Evolutionary conservation across 2,888 invertebrate species (phyloP), one percentile per base, ranked within the genome.

Genomic region (Sceliomorpha sp.): DNA sequence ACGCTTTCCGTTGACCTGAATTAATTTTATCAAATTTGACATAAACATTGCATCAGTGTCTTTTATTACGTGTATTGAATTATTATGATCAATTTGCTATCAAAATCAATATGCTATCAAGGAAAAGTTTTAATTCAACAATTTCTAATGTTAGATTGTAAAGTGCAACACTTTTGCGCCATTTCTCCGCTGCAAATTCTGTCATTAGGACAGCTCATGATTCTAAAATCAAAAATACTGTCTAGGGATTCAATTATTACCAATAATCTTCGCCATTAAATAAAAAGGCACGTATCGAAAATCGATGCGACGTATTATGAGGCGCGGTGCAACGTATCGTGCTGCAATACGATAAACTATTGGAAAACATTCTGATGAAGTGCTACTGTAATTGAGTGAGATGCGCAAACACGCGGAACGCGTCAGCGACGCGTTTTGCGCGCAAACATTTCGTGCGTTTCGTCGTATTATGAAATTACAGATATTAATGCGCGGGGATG

Each of bases 401-500:
- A 44, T 32, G 40, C 45, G 42, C 44, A 45, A 51, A 60, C 37
- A 44, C 32, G 26, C 29, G 17, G 13, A 12, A 39, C 8, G 10
- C 26, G 17, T 39, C 9, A 7, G 14, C 31, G 26, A 7, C 20
- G 44, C 45, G n/a, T 20, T 32, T 47, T 24, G 31, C 7, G 45
- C 27, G 31, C 26, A 9, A 31, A 12, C 29, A 14, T 39, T 51
- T 34, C n/a, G 36, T 27, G 10, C 34, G 20, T 59, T 42, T 27
- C 39, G 42, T 27, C 34, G 40, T 26, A 42, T 63, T 55, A 63
- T 47, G 40, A 48, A 63, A 63, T 55, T 55, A 34, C 40, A 17
- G 36, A 63, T 55, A 48, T 55, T 73, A 70, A 67, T 60, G 42
- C 50, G 26, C 15, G 8, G n/a, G n/a, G 27, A 26, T 42, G 34